phyloP scores from a whole-genome alignment of 2,797 vertebrate species.

The Chromis chromis region DNA sequence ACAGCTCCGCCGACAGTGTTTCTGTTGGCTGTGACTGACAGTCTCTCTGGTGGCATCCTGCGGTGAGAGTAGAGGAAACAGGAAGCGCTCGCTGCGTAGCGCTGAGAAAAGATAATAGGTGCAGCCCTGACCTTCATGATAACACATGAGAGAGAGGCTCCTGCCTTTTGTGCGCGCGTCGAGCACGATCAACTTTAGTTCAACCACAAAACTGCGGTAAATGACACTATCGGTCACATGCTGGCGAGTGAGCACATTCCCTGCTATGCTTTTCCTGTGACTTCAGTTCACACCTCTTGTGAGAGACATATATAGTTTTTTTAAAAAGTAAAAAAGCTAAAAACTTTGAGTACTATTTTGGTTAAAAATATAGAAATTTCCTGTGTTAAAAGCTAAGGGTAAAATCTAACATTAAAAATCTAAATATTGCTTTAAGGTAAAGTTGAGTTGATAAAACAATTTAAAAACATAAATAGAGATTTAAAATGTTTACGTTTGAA shows the following conservation, averaged over 20 bases:
- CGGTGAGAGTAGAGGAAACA: slow-evolving; percentile 76
- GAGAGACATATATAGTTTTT: too few relatives aligned
- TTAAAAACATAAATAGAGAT: too few relatives aligned
- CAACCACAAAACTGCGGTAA: slow-evolving; percentile 25
- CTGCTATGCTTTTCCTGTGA: slow-evolving; percentile 13
- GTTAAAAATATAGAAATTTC: too few relatives aligned
- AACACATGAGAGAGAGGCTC: slow-evolving; percentile 55
- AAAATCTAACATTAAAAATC: too few relatives aligned
- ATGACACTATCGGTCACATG: slow-evolving; percentile 39
- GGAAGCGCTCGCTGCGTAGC: slow-evolving; percentile 73
- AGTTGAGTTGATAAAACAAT: too few relatives aligned
- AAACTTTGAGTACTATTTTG: too few relatives aligned
- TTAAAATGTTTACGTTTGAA: too few relatives aligned
- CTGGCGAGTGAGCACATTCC: not conserved
- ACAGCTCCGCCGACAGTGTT: slow-evolving; percentile 42
- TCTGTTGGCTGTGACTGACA: slow-evolving; percentile 68
- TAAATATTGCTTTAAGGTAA: too few relatives aligned
- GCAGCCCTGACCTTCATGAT: slow-evolving; percentile 73
- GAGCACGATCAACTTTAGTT: slow-evolving; percentile 8
- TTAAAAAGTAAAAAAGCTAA: too few relatives aligned
- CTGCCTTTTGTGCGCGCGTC: slow-evolving; percentile 19
- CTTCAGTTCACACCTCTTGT: slow-evolving; percentile 36
- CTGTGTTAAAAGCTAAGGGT: too few relatives aligned
- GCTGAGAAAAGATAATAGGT: slow-evolving; percentile 75
- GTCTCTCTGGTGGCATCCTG: slow-evolving; percentile 70